Base-by-base conservation (phyloP, 2,888 invertebrate genomes). In the Mongoloraphidia duomilia region DNA sequence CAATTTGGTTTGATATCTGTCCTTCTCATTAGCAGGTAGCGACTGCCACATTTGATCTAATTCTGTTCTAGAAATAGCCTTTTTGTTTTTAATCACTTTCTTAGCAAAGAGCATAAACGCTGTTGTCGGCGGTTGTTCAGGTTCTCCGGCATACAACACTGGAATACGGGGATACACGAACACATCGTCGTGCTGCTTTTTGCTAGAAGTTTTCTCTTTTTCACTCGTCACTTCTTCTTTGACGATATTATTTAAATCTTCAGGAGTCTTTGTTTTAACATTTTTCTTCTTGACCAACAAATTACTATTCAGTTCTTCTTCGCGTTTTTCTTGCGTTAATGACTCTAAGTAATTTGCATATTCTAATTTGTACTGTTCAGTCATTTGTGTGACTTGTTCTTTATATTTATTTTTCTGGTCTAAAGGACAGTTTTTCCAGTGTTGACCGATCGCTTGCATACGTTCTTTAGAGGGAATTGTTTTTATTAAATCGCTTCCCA, bases 381-480 rank as follows among this genome's bases (percentile, higher is more conserved):
- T 59, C 56, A 68, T 56, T 66, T 69, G 61, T 47, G 61, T 59
- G 17, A 66, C 68, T 52, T 65, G 61, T 45, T 68, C 66, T 52
- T 65, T 65, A 52, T 70, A 73, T 33, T 61, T 60, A 12, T 67
- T 65, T 54, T 70, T 67, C 50, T 73, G 68, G 37, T 64, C 60
- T 12, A 69, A 68, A 4, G 64, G 58, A 49, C 71, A 62, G 44
- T 62, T 61, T 55, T 72, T 73, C 75, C 75, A 76, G 39, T 69
- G 63, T 41, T 63, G 59, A 0, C 74, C 69, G 42, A 74, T 69
- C 53, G 67, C 65, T 42, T 64, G 60, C 67, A 73, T 68, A 45
- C 73, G 63, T 46, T 72, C 68, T 58, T 68, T 74, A 9, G 66
- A 63, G 39, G 67, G 65, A 42, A 71, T 61, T 17, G 65, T 57